Conservation (phyloP, 92 coral and sea anemone genomes). For the Siderastrea siderea region DNA sequence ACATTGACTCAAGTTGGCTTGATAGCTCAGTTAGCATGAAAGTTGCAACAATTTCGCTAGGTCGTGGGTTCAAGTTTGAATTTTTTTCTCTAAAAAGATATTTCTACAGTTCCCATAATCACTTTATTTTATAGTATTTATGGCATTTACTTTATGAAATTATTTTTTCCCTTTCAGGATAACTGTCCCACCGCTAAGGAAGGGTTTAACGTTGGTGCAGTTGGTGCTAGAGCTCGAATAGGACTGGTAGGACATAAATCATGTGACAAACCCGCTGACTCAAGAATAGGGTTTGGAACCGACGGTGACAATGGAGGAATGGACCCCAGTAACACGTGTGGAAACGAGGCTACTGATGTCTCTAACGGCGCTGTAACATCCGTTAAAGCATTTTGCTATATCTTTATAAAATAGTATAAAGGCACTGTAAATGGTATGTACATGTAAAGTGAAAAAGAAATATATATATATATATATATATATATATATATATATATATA, state of each 20-base stretch:
- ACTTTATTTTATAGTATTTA: too few relatives aligned
- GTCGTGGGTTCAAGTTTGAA: too few relatives aligned
- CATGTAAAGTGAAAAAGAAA: too few relatives aligned
- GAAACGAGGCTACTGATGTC: background rate
- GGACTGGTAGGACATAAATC: background rate
- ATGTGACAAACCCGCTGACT: background rate
- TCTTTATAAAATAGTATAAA: slow-evolving; percentile 25
- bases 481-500: too few relatives aligned
- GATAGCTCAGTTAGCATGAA: too few relatives aligned
- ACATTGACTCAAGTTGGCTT: too few relatives aligned
- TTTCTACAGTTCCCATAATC: too few relatives aligned
- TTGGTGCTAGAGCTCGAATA: slow-evolving; percentile 18
- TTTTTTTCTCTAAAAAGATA: too few relatives aligned
- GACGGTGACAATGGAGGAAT: slow-evolving; percentile 17
- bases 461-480: too few relatives aligned
- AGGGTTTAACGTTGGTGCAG: slow-evolving; percentile 2
- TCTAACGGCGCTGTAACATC: background rate
- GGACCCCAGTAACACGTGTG: slow-evolving; percentile 21
- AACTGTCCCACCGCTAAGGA: background rate
- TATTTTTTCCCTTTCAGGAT: background rate
- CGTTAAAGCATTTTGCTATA: slow-evolving; percentile 41
- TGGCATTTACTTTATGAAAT: background rate
- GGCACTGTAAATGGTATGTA: background rate
- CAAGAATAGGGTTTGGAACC: slow-evolving; percentile 46
- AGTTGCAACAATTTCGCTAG: too few relatives aligned